phyloP scores from a whole-genome alignment of 2,113 vertebrate genomes.

The Erythrolamprus reginae region DNA sequence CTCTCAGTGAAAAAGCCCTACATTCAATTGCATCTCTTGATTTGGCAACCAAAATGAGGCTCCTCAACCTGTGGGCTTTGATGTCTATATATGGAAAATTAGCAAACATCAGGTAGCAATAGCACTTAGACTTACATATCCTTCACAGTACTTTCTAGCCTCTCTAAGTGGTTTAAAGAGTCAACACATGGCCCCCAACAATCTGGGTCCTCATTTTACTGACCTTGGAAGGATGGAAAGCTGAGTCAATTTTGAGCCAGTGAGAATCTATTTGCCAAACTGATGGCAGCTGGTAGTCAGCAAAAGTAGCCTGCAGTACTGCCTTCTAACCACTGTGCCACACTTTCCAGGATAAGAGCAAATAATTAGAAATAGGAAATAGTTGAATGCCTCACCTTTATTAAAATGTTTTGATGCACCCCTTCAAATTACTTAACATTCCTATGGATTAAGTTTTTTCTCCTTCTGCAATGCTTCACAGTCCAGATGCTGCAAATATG shows the following conservation, averaged over 20 bases:
- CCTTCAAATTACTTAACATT: neutral
- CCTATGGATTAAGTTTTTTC: neutral
- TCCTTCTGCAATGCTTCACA: neutral
- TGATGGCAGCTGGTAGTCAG: too few species aligned
- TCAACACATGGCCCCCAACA: too few species aligned
- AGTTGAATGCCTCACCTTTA: neutral
- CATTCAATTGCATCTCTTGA: neutral
- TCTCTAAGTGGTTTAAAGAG: too few species aligned
- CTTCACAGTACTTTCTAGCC: too few species aligned
- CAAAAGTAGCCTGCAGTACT: too few species aligned
- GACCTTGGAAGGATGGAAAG: too few species aligned
- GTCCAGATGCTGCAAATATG: neutral
- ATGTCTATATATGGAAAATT: neutral
- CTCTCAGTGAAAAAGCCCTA: neutral
- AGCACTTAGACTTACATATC: too few species aligned
- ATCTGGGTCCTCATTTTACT: too few species aligned
- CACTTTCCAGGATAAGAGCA: neutral
- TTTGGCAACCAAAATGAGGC: neutral
- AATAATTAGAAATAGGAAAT: neutral
- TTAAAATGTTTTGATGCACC: neutral
- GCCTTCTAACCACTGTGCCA: too few species aligned
- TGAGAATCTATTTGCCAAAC: too few species aligned
- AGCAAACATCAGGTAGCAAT: neutral
- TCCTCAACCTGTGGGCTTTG: neutral
- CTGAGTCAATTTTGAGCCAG: too few species aligned